Evolutionary conservation across 2,888 invertebrate genomes (phyloP).

Genomic region (Habroteleia sp.): DNA sequence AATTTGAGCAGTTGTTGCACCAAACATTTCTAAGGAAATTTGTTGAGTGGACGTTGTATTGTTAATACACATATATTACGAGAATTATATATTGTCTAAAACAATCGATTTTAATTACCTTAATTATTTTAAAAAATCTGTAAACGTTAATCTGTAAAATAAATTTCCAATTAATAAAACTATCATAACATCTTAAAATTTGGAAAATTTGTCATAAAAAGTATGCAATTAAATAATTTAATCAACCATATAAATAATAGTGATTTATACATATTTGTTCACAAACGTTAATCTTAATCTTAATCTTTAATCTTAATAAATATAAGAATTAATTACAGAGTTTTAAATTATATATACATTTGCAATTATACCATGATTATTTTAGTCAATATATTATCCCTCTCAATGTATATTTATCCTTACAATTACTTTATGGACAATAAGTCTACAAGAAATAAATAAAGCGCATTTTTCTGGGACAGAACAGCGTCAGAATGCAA

Average conservation of each 20-base stretch:
- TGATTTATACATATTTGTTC: no score
- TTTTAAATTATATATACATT: no score
- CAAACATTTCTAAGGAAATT: constrained; percentile 44
- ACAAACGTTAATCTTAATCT: no score
- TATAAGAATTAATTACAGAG: no score
- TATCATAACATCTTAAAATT: no score
- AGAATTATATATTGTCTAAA: constrained; percentile 23
- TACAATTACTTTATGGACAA: constrained; percentile 20
- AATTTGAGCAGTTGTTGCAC: constrained; percentile 61
- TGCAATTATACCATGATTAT: constrained; percentile 6
- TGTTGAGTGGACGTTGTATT: constrained; percentile 39
- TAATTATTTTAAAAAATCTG: no score
- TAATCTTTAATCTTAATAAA: no score
- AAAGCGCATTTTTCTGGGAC: constrained; percentile 11
- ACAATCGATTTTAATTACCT: constrained; percentile 6
- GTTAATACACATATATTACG: constrained; percentile 17
- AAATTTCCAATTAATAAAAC: no score
- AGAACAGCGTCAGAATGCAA: constrained; percentile 4
- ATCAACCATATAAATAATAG: no score
- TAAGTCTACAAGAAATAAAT: constrained; percentile 11
- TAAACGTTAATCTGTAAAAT: no score
- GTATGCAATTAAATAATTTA: no score
- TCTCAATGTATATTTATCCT: constrained; percentile 8
- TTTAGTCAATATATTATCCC: constrained; percentile 21
- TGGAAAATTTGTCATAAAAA: no score